A percentile compares a stretch with the other conserved stretches of the same genome.
Evolutionary conservation across 2,888 invertebrate genomes (phyloP).

Genomic region (Bursaphelenchus okinawaensis): DNA sequence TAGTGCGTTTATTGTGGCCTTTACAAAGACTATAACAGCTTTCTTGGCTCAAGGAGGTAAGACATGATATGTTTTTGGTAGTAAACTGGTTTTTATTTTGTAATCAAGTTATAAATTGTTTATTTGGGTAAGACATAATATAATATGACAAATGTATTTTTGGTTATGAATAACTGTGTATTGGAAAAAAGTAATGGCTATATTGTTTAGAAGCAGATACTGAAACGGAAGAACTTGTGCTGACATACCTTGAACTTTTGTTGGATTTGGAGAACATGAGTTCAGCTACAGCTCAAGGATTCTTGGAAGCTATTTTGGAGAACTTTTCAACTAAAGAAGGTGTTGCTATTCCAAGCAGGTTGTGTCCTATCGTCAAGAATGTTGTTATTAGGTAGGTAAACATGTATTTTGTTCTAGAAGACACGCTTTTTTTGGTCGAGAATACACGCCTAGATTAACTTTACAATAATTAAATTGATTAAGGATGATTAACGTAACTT

Average conservation of each 20-base stretch:
- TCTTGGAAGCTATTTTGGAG: constrained; percentile 3
- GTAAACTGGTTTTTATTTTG: too few species aligned
- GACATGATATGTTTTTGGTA: constrained; percentile 8
- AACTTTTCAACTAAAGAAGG: constrained; percentile 7
- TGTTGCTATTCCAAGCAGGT: constrained; percentile 13
- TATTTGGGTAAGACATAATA: too few species aligned
- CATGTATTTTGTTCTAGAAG: too few species aligned
- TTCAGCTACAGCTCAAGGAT: constrained; percentile 17
- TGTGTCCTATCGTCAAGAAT: constrained; percentile 3
- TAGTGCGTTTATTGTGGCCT: constrained; percentile 28
- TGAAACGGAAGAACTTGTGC: background rate
- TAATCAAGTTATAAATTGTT: too few species aligned
- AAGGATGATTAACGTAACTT: too few species aligned
- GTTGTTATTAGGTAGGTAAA: too few species aligned
- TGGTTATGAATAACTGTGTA: constrained; percentile 4
- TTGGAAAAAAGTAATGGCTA: background rate
- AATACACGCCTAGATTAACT: too few species aligned
- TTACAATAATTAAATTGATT: too few species aligned
- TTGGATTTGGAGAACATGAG: constrained; percentile 26
- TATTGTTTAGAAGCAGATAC: constrained; percentile 16
- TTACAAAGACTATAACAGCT: constrained; percentile 32
- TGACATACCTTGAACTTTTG: constrained; percentile 7
- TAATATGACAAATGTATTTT: too few species aligned
- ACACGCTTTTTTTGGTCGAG: too few species aligned
- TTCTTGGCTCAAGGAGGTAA: constrained; percentile 1